Conservation (phyloP, 2,888 invertebrate genomes). For the Eueremaeus valkanovi region DNA sequence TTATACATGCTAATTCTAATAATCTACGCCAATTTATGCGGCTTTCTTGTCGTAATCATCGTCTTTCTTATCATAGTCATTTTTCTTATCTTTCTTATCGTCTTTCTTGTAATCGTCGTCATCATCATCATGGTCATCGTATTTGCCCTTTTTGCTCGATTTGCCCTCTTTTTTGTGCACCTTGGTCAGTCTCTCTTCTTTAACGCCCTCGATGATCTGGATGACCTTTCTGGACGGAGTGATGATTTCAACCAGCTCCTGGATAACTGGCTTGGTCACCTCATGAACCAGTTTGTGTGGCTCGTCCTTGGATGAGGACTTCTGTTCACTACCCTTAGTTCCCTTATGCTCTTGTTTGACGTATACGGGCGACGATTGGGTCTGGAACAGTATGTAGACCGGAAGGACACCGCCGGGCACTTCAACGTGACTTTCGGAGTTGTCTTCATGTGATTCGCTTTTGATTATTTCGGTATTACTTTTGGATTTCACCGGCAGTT, state of each 20-base stretch:
- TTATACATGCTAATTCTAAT: no score
- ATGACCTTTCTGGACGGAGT: conserved; percentile 12
- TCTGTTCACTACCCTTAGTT: conserved; percentile 18
- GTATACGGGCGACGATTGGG: conserved; percentile 33
- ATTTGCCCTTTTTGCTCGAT: no score
- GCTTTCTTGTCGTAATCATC: no score
- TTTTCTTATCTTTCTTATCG: no score
- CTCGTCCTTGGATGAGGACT: conserved; percentile 32
- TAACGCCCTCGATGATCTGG: conserved; percentile 27
- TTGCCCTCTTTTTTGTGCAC: conserved; percentile 21
- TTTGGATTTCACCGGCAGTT: no score
- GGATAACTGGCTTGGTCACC: conserved; percentile 34
- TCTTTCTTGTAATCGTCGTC: no score
- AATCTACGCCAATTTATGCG: no score
- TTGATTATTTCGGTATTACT: conserved; percentile 11
- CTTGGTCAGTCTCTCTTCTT: conserved; percentile 22
- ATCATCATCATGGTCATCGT: no score
- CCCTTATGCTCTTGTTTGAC: conserved; percentile 35
- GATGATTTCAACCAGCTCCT: conserved; percentile 21
- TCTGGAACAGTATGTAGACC: conserved; percentile 30
- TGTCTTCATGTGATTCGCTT: not conserved
- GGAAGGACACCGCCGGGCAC: conserved; percentile 22
- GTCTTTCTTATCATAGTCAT: no score
- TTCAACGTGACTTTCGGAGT: conserved; percentile 4
- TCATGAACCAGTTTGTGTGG: conserved; percentile 34